Evolutionary conservation across 2,797 vertebrate species (phyloP).

Genomic region (Echiichthys vipera): DNA sequence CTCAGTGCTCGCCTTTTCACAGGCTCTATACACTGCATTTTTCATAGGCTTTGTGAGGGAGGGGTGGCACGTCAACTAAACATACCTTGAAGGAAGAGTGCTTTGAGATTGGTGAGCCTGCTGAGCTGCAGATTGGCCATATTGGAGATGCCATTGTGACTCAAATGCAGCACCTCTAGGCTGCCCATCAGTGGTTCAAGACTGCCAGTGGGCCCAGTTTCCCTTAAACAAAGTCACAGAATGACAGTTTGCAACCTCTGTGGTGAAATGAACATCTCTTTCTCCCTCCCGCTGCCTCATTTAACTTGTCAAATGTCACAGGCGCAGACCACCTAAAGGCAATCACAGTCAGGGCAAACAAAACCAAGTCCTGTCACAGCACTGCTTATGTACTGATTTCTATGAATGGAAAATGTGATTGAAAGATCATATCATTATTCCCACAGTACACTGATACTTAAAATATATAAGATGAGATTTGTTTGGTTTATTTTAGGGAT

Average conservation of each 20-base stretch:
- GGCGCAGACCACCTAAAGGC: constrained; percentile 58
- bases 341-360: constrained; percentile 49
- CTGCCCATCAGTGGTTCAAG: constrained; percentile 90
- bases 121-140: constrained; percentile 90
- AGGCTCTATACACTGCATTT: constrained; percentile 47
- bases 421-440: constrained; percentile 5
- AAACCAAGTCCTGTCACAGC: constrained; percentile 31
- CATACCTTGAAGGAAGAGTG: constrained; percentile 90
- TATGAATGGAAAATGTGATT: constrained; percentile 2
- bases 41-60: constrained; percentile 54
- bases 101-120: constrained; percentile 90
- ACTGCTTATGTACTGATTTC: constrained; percentile 6
- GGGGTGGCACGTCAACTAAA: constrained; percentile 49
- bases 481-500: background rate
- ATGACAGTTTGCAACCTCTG: constrained; percentile 53
- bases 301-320: constrained; percentile 66
- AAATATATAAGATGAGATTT: constrained; percentile 2
- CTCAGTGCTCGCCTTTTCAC: constrained; percentile 71
- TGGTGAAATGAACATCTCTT: constrained; percentile 66
- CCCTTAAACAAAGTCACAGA: constrained; percentile 82
- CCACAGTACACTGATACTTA: background rate
- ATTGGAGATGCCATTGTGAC: constrained; percentile 91
- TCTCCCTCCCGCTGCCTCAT: constrained; percentile 61
- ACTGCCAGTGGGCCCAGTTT: constrained; percentile 74
- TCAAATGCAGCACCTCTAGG: constrained; percentile 92